phyloP scores from a whole-genome alignment of 2,797 vertebrate species.

The Sebastes dallii region DNA sequence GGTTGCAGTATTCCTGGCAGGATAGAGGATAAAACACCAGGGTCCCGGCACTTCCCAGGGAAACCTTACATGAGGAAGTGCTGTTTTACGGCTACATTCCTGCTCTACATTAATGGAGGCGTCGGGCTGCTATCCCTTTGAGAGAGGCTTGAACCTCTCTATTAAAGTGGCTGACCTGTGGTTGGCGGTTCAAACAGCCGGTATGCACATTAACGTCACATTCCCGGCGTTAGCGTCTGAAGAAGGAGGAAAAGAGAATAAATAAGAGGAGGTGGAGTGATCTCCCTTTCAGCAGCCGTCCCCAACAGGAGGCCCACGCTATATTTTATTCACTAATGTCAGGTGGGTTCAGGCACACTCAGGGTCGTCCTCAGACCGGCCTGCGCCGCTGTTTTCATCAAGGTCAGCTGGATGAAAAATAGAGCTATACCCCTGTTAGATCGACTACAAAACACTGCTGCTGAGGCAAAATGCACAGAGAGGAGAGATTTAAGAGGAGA shows the following conservation, averaged over 20 bases:
- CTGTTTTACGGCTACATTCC: slow-evolving; percentile 81
- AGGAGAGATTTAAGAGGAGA: slow-evolving; percentile 45
- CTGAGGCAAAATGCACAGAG: slow-evolving; percentile 26
- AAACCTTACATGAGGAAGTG: slow-evolving; percentile 76
- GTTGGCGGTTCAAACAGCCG: slow-evolving; percentile 77
- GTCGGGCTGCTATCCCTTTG: slow-evolving; percentile 77
- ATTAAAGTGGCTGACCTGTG: slow-evolving; percentile 83
- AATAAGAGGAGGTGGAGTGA: slow-evolving; percentile 72
- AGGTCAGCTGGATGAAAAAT: slow-evolving; percentile 70
- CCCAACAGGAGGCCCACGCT: slow-evolving; percentile 65
- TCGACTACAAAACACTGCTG: slow-evolving; percentile 48
- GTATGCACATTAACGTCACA: slow-evolving; percentile 79
- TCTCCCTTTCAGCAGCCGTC: slow-evolving; percentile 75
- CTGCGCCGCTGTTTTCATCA: slow-evolving; percentile 61
- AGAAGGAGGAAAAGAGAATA: slow-evolving; percentile 76
- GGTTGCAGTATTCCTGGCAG: slow-evolving; percentile 28
- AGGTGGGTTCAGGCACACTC: slow-evolving; percentile 72
- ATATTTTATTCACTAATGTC: slow-evolving; percentile 84
- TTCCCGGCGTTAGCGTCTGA: slow-evolving; percentile 62
- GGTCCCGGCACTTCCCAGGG: slow-evolving; percentile 53
- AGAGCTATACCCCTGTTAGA: slow-evolving; percentile 51
- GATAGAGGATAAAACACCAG: slow-evolving; percentile 50
- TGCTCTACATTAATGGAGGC: slow-evolving; percentile 82
- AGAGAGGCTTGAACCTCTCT: slow-evolving; percentile 81
- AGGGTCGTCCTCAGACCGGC: slow-evolving; percentile 57